Percentiles rank a stretch among this genome's conserved stretches.
These are phyloP conservation scores for Xylota sylvarum DNA, from an alignment of 2,888 invertebrate genomes.

Conservation along the genomic window DNA sequence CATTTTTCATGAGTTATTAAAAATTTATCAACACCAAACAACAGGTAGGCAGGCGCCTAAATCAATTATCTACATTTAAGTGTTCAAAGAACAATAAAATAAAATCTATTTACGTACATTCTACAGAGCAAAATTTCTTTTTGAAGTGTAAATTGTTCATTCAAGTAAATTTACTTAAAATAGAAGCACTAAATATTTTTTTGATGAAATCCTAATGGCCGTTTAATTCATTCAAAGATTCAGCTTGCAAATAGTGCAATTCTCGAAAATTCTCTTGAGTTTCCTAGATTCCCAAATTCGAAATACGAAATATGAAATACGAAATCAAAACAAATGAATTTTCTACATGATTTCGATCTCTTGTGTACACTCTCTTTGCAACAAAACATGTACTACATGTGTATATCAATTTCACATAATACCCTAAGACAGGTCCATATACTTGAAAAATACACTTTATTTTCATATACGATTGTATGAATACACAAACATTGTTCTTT, in stretches of 20 bases:
- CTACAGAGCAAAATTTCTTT: not conserved
- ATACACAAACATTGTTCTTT: constrained; percentile 57
- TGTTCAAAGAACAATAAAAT: constrained; percentile 6
- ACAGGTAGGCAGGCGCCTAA: constrained; percentile 8
- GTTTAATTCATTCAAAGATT: constrained; percentile 6
- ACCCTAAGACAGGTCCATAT: constrained; percentile 36
- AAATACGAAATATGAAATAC: constrained; percentile 8
- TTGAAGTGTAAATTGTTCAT: constrained; percentile 10
- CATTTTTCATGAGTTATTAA: not conserved
- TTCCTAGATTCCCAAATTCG: not conserved
- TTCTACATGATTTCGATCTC: not conserved
- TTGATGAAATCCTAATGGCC: constrained; percentile 22
- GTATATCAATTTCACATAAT: constrained; percentile 49
- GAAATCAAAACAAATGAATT: constrained; percentile 22
- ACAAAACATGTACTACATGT: constrained; percentile 36
- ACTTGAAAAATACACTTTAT: constrained; percentile 53
- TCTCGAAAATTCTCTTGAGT: not conserved
- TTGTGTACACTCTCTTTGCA: constrained; percentile 30
- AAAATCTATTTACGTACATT: constrained; percentile 27
- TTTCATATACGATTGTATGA: constrained; percentile 47
- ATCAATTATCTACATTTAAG: constrained; percentile 9
- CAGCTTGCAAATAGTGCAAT: constrained; percentile 29
- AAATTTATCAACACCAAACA: constrained; percentile 5
- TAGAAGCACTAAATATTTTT: constrained; percentile 23
- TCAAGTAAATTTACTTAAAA: constrained; percentile 34